These are phyloP conservation scores for Myopa tessellatipennis DNA, from an alignment of 2,888 invertebrate species.

Conservation along the genomic window DNA sequence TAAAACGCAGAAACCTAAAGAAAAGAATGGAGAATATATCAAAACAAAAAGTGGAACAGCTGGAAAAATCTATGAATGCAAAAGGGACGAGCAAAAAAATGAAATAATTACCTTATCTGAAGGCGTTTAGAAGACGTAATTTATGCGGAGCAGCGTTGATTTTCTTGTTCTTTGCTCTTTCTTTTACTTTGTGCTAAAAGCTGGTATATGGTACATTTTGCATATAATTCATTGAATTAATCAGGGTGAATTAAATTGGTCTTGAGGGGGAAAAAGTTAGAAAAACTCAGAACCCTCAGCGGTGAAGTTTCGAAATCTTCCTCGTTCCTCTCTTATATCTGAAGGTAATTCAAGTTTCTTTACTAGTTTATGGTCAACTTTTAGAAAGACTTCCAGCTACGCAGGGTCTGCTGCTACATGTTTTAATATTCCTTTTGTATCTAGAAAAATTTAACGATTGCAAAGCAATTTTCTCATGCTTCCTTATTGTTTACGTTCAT, in stretches of 20 bases:
- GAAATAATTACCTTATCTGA: conserved; percentile 18
- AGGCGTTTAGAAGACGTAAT: conserved; percentile 22
- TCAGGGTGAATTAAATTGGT: neutral
- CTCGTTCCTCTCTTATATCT: neutral
- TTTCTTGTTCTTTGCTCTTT: neutral
- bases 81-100: no score
- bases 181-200: neutral
- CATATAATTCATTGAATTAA: conserved; percentile 13
- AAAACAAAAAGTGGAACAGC: neutral
- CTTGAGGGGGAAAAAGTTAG: neutral
- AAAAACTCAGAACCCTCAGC: neutral
- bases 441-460: neutral
- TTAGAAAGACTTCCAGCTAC: neutral
- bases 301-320: neutral
- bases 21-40: no score
- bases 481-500: neutral
- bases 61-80: neutral
- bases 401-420: neutral
- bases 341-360: neutral
- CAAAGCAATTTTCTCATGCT: neutral
- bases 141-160: conserved; percentile 29
- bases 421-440: conserved; percentile 1
- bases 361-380: conserved; percentile 19
- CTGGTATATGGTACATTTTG: neutral
- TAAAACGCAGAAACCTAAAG: neutral